A percentile compares a stretch with the other conserved stretches of the same genome.
Conservation (phyloP, 2,888 invertebrate species). For the Calameuta filiformis region DNA sequence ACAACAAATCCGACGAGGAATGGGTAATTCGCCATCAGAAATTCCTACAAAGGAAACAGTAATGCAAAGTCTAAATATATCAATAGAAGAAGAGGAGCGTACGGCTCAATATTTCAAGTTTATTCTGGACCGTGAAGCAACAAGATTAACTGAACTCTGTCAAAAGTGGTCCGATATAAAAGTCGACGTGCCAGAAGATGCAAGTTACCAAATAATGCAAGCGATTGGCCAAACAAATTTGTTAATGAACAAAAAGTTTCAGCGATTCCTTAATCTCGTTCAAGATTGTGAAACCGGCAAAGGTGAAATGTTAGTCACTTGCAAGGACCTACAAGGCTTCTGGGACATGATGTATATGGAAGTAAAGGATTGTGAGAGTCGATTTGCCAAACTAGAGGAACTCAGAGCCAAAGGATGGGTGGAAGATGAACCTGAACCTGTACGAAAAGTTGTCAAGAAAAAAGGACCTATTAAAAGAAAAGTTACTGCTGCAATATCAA, state of each 20-base stretch:
- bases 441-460: constrained; percentile 26
- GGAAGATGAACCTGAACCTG: constrained; percentile 62
- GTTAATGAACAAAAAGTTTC: constrained; percentile 80
- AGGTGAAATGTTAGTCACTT: constrained; percentile 70
- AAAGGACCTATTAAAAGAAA: neutral
- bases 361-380: constrained; percentile 58
- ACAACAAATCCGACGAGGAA: constrained; percentile 38
- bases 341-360: constrained; percentile 90
- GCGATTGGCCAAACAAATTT: constrained; percentile 84
- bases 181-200: constrained; percentile 67
- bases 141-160: constrained; percentile 69
- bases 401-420: constrained; percentile 61
- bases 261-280: constrained; percentile 74
- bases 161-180: constrained; percentile 69
- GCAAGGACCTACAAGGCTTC: constrained; percentile 84
- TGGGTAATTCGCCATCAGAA: constrained; percentile 24
- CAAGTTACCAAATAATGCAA: constrained; percentile 73
- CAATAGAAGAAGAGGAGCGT: constrained; percentile 52
- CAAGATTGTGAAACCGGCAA: constrained; percentile 63
- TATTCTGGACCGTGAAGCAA: constrained; percentile 68
- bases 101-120: constrained; percentile 65
- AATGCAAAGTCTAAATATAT: constrained; percentile 50
- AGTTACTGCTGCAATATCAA: constrained; percentile 2
- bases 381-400: constrained; percentile 48
- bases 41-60: constrained; percentile 55